Percentiles rank a stretch among this genome's conserved stretches.
Evolutionary conservation across 1,140 invertebrate genomes (phyloP).

Genomic region (Cylas formicarius): DNA sequence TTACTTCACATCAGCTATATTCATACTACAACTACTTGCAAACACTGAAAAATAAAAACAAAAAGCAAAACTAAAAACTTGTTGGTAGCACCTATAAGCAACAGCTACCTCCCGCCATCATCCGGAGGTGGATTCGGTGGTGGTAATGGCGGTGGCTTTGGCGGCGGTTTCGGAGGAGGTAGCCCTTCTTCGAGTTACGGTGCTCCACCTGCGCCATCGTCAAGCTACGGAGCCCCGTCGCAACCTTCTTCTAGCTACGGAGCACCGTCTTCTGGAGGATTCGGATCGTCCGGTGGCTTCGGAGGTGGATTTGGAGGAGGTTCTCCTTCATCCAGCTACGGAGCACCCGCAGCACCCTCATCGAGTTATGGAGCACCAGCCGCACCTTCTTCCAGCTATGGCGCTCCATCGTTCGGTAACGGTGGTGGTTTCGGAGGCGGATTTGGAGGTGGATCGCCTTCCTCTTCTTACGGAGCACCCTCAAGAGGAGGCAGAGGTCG

Average conservation of each 20-base stretch:
- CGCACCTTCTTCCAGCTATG: slow-evolving; percentile 39
- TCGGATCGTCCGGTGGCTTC: no score
- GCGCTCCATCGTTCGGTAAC: slow-evolving; percentile 40
- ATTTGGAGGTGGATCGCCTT: slow-evolving; percentile 29
- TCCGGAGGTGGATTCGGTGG: slow-evolving; percentile 14
- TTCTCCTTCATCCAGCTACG: slow-evolving; percentile 41
- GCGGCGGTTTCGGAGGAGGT: slow-evolving; percentile 21
- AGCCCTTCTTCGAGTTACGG: slow-evolving; percentile 22
- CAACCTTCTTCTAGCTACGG: slow-evolving; percentile 17
- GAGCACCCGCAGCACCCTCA: slow-evolving; percentile 40
- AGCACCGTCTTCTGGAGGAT: slow-evolving; percentile 9
- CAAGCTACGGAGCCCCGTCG: slow-evolving; percentile 40
- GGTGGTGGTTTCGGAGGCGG: slow-evolving; percentile 25
- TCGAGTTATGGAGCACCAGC: slow-evolving; percentile 42
- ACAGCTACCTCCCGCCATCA: slow-evolving; percentile 33
- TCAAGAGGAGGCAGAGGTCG: slow-evolving; percentile 16
- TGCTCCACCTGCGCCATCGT: slow-evolving; percentile 27
- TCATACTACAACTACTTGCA: no score
- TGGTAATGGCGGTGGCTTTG: slow-evolving; percentile 10
- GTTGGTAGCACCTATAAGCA: no score
- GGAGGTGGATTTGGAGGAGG: slow-evolving; percentile 14
- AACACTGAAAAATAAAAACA: no score
- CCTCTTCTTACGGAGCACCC: slow-evolving; percentile 40
- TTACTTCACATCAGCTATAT: no score
- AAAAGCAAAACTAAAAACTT: no score